Base-by-base conservation (phyloP, 2,797 vertebrate genomes). In the Spheniscus humboldti region DNA sequence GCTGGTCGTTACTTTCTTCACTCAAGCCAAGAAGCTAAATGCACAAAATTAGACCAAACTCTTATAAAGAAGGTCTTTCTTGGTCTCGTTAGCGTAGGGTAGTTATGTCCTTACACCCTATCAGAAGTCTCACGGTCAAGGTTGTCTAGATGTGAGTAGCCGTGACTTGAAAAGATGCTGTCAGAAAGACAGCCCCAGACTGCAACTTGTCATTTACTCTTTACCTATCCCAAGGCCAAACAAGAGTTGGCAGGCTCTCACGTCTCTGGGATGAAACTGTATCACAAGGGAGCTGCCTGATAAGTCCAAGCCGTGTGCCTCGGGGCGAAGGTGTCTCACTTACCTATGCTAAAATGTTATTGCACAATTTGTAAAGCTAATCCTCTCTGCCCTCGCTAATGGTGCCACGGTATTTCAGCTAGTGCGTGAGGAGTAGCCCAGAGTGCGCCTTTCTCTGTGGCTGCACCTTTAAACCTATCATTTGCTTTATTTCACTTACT, bases 151-250 rank as follows among this genome's bases (percentile, higher is more conserved):
- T 55, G 15, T 35, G 37, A 81, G 60, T 35, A 62, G 62, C 79
- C 53, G 4, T 50, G 76, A 55, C 43, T 60, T 75, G 14, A 59
- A 75, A 88, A 92, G 47, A 25, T 52, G 43, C 62, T 0, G 0
- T 66, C 13, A 25, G 53, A 52, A 72, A 69, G 73, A 33, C 25
- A 76, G 47, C 39, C 24, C 33, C 62, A 57, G 78, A 57, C 45
- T 64, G 57, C 72, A 66, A 10, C 33, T 55, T 90, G 77, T 80
- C 56, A 12, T 87, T 90, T 91, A 35, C 41, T 86, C 78, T 91
- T 94, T 88, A 47, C 78, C 37, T 92, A 13, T 88, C 87, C 89
- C 89, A 86, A 60, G 95, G 89, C 95, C 82, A 92, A 15, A 90
- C 15, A 39, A 17, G 72, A 52, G 68, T n/a, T 94, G 94, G 80